phyloP scores from a whole-genome alignment of 2,797 vertebrate genomes.

The Cephalopachus bancanus region DNA sequence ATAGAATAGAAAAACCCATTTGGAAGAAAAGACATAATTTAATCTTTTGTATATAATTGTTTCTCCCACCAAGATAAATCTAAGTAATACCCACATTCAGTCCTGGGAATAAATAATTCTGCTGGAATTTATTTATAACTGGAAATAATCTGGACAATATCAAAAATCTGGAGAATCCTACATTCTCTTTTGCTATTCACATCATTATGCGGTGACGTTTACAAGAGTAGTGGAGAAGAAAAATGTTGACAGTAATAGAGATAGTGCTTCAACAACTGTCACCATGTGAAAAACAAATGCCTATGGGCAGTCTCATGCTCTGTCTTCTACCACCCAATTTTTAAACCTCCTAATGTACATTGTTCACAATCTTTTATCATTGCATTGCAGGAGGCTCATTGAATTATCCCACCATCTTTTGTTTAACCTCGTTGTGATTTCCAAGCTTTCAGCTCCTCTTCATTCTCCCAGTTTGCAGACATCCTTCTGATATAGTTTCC shows the following conservation, averaged over 20 bases:
- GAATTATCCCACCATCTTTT: not conserved
- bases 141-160: not conserved
- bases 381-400: not conserved
- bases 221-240: not conserved
- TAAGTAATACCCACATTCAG: not conserved
- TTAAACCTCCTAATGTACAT: not conserved
- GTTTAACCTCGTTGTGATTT: not conserved
- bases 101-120: conserved; percentile 6
- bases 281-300: not conserved
- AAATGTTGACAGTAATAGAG: not conserved
- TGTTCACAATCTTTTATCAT: not conserved
- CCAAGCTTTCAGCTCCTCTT: not conserved
- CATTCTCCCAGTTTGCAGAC: not conserved
- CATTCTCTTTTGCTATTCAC: not conserved
- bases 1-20: not conserved
- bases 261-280: not conserved
- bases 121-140: not conserved
- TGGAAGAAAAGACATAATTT: not conserved
- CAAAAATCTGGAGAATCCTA: not conserved
- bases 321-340: not conserved
- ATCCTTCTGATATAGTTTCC: not conserved
- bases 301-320: not conserved
- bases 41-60: not conserved
- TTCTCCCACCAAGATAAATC: not conserved
- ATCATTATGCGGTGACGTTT: not conserved